A percentile compares a stretch with the other conserved stretches of the same genome.
phyloP scores from a whole-genome alignment of 2,113 vertebrate species.

The Dolichallabes microphthalmus region DNA sequence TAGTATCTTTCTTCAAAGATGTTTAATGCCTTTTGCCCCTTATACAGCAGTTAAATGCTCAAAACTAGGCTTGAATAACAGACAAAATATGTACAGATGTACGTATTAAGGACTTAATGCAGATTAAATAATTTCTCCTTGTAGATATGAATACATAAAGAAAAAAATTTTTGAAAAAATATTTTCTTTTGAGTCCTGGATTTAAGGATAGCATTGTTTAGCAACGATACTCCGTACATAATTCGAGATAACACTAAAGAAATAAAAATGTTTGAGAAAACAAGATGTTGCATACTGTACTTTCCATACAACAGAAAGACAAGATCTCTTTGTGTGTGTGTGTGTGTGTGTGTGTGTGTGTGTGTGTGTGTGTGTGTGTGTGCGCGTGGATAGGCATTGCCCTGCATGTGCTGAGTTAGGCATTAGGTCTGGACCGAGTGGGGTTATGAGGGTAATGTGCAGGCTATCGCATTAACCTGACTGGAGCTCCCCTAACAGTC shows the following conservation, averaged over 20 bases:
- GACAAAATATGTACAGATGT: not conserved
- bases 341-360: constrained; percentile 10
- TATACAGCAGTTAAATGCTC: constrained; percentile 63
- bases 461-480: constrained; percentile 80
- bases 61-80: constrained; percentile 65
- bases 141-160: not conserved
- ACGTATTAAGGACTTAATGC: not conserved
- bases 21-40: constrained; percentile 60
- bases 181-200: not conserved
- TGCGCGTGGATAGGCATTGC: not conserved
- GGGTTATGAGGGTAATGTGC: constrained; percentile 68
- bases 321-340: constrained; percentile 11
- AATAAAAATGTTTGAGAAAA: not conserved
- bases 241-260: not conserved
- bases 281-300: constrained; percentile 7
- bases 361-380: not conserved
- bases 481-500: constrained; percentile 87
- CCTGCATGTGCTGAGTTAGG: constrained; percentile 29
- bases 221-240: not conserved
- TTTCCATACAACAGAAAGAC: not conserved
- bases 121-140: not conserved
- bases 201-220: not conserved
- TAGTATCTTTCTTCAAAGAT: constrained; percentile 59
- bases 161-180: too few relatives aligned
- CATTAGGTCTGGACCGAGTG: constrained; percentile 60